These are phyloP conservation scores for Hydra vulgaris DNA, from an alignment of 30 jellyfish, hydroid and myxozoan genomes.

Conservation along the genomic window DNA sequence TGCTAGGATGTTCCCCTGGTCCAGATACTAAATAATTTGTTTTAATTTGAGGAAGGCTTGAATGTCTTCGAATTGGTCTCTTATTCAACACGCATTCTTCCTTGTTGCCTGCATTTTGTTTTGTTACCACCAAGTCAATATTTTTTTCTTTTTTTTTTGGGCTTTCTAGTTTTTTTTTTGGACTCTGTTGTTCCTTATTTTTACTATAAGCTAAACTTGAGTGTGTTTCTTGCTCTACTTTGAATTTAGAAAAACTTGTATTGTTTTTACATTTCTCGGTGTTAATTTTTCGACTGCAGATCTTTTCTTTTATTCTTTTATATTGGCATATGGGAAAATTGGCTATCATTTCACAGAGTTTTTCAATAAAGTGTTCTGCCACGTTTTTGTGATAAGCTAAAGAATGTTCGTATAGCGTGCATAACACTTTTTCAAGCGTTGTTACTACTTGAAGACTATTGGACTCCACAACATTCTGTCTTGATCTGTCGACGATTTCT, in stretches of 20 bases:
- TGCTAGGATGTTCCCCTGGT: conserved; percentile 30
- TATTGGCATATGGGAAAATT: background rate
- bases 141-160: background rate
- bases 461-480: background rate
- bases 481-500: conserved; percentile 52
- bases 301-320: background rate
- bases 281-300: background rate
- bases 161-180: background rate
- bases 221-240: background rate
- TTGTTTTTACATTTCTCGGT: background rate
- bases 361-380: background rate
- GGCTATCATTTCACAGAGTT: background rate
- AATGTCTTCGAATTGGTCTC: conserved; percentile 42
- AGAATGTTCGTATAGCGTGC: background rate
- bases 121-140: background rate
- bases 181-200: no score
- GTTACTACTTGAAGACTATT: conserved; percentile 15
- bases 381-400: conserved; percentile 6
- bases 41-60: conserved; percentile 84
- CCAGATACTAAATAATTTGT: conserved; percentile 75
- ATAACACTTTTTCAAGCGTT: conserved; percentile 11
- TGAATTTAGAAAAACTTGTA: background rate
- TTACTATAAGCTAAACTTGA: background rate
- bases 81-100: background rate
- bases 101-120: background rate